Base-by-base conservation (phyloP, 2,888 invertebrate species). In the Epistrophe grossulariae region DNA sequence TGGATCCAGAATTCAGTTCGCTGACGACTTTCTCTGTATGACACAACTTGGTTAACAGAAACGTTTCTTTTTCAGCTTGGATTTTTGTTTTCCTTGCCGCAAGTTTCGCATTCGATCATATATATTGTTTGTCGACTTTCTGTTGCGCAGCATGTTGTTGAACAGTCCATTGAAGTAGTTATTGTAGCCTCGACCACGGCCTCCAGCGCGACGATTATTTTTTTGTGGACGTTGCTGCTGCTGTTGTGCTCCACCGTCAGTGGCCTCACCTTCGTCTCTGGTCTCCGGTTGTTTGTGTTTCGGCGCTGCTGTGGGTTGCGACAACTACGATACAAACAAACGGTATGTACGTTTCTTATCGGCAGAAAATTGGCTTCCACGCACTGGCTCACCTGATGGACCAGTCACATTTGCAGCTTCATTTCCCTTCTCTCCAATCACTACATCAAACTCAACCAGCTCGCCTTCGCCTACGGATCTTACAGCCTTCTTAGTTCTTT, bases 381-480 rank as follows among this genome's bases (percentile, higher is more conserved):
- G 97, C 64, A 98, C 99, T 71, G 98, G 96, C 92, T 97, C n/a
- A n/a, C n/a, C n/a, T n/a, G n/a, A n/a, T n/a, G n/a, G n/a, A n/a
- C n/a, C n/a, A n/a, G n/a, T n/a, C n/a, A n/a, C n/a, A n/a, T n/a
- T n/a, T n/a, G n/a, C n/a, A n/a, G n/a, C n/a, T n/a, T n/a, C n/a
- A n/a, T n/a, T n/a, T n/a, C n/a, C n/a, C n/a, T n/a, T n/a, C n/a
- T n/a, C n/a, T n/a, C n/a, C n/a, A n/a, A n/a, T n/a, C n/a, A n/a
- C n/a, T n/a, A n/a, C n/a, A n/a, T n/a, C n/a, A n/a, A n/a, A n/a
- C n/a, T n/a, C n/a, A n/a, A n/a, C n/a, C n/a, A n/a, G n/a, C n/a
- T n/a, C n/a, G n/a, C n/a, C n/a, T n/a, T n/a, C n/a, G n/a, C 99
- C 99, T 90, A 99, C 98, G 93, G 99, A 99, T 93, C 99, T 96